These are phyloP conservation scores for Carpatolechia fugitivella DNA, from an alignment of 2,888 invertebrate species.

Conservation along the genomic window DNA sequence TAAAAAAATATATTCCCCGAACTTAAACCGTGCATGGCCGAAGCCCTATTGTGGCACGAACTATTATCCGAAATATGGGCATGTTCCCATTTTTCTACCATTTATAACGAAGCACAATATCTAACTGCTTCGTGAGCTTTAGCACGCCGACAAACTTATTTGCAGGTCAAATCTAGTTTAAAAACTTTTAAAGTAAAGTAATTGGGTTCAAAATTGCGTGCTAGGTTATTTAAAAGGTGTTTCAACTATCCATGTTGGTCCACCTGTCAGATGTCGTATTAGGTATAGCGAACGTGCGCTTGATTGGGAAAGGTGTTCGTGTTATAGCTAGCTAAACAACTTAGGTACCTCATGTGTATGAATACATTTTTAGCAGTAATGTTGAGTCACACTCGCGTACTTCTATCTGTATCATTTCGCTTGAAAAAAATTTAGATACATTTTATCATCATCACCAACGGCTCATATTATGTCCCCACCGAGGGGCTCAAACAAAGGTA, in stretches of 20 bases:
- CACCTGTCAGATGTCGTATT: slow-evolving; percentile 61
- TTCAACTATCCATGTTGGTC: slow-evolving; percentile 40
- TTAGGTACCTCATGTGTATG: background rate
- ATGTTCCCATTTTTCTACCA: slow-evolving; percentile 62
- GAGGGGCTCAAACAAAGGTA: too few species aligned
- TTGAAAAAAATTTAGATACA: too few species aligned
- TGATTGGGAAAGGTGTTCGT: slow-evolving; percentile 44
- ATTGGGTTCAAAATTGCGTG: background rate
- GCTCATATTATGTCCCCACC: too few species aligned
- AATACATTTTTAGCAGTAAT: background rate
- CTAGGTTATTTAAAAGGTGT: slow-evolving; percentile 14
- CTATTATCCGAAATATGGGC: slow-evolving; percentile 45
- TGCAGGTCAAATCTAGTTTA: slow-evolving; percentile 9
- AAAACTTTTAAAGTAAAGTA: background rate
- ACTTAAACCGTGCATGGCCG: too few species aligned
- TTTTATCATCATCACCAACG: too few species aligned
- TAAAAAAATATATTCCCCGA: too few species aligned
- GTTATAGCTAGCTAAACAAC: background rate
- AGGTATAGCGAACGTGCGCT: slow-evolving; percentile 54
- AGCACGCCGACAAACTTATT: slow-evolving; percentile 24
- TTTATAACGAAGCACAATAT: slow-evolving; percentile 55
- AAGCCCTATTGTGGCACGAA: background rate
- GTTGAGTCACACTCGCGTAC: background rate
- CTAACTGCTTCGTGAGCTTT: slow-evolving; percentile 5
- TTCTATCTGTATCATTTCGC: too few species aligned